A percentile compares a stretch with the other conserved stretches of the same genome.
Evolutionary conservation across 2,888 invertebrate species (phyloP).

Genomic region (Masnerella sp.): DNA sequence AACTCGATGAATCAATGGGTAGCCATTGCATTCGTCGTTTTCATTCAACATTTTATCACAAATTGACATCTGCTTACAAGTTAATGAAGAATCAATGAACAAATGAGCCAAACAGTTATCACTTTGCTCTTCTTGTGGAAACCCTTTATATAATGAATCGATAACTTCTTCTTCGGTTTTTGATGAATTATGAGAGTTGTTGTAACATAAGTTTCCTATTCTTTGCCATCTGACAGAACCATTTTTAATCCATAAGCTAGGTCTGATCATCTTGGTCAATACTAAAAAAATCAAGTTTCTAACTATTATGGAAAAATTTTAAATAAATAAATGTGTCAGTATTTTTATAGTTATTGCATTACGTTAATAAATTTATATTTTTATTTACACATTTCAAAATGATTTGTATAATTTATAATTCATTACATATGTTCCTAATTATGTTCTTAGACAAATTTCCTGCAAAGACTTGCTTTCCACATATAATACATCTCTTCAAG

Average conservation of each 20-base stretch:
- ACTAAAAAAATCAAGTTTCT: no score
- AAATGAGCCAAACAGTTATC: conserved; percentile 39
- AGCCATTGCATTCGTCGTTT: conserved; percentile 28
- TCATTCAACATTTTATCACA: conserved; percentile 25
- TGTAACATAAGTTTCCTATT: not conserved
- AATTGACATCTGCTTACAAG: not conserved
- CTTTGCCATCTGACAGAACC: conserved; percentile 13
- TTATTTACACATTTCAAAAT: no score
- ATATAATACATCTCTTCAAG: not conserved
- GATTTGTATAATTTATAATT: no score
- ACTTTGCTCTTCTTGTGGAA: conserved; percentile 44
- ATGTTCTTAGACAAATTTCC: no score
- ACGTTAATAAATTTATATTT: no score
- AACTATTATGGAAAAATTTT: not conserved
- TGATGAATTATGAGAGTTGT: not conserved
- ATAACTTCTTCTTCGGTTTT: conserved; percentile 16
- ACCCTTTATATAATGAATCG: conserved; percentile 23
- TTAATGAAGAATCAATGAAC: not conserved
- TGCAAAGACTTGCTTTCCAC: not conserved
- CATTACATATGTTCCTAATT: no score
- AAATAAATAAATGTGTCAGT: conserved; percentile 3
- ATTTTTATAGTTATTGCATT: not conserved
- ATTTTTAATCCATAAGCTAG: no score
- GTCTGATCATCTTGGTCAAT: no score
- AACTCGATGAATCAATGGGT: conserved; percentile 40